Evolutionary conservation across 1,140 invertebrate species (phyloP).

Genomic region (Tetramorium parvispinum): DNA sequence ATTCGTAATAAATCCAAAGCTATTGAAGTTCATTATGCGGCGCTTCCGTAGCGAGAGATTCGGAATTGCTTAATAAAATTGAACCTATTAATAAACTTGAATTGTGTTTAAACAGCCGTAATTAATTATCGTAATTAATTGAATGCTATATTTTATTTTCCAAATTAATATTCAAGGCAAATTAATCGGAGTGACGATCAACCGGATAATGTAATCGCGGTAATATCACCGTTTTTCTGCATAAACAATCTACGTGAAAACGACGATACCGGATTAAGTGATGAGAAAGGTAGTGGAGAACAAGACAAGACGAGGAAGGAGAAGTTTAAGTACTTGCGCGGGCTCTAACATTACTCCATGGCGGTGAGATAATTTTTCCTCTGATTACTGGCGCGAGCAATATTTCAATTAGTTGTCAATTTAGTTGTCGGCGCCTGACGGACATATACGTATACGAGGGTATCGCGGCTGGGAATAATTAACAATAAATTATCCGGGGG

Average conservation of each 20-base stretch:
- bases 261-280: background rate
- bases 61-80: slow-evolving; percentile 5
- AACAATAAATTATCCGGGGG: slow-evolving; percentile 82
- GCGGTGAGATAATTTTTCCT: slow-evolving; percentile 73
- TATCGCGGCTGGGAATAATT: slow-evolving; percentile 78
- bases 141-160: slow-evolving; percentile 35
- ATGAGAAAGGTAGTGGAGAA: slow-evolving; percentile 1
- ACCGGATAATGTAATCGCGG: slow-evolving; percentile 62
- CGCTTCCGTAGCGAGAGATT: background rate
- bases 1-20: background rate
- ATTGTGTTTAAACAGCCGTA: slow-evolving; percentile 48
- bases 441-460: slow-evolving; percentile 64
- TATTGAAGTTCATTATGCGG: background rate
- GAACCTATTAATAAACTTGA: slow-evolving; percentile 41
- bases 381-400: slow-evolving; percentile 76
- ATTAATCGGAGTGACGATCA: slow-evolving; percentile 53
- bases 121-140: slow-evolving; percentile 49
- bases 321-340: slow-evolving; percentile 63
- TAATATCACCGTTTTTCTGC: slow-evolving; percentile 60
- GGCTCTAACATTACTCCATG: slow-evolving; percentile 60
- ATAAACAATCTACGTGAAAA: slow-evolving; percentile 36
- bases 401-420: slow-evolving; percentile 84
- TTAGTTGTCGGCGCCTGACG: slow-evolving; percentile 82
- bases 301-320: slow-evolving; percentile 11
- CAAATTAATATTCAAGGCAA: slow-evolving; percentile 60